Evolutionary conservation across 2,113 vertebrate genomes (phyloP), one percentile per base, ranked within the genome.

Genomic region (Sterrhoptilus dennistouni): DNA sequence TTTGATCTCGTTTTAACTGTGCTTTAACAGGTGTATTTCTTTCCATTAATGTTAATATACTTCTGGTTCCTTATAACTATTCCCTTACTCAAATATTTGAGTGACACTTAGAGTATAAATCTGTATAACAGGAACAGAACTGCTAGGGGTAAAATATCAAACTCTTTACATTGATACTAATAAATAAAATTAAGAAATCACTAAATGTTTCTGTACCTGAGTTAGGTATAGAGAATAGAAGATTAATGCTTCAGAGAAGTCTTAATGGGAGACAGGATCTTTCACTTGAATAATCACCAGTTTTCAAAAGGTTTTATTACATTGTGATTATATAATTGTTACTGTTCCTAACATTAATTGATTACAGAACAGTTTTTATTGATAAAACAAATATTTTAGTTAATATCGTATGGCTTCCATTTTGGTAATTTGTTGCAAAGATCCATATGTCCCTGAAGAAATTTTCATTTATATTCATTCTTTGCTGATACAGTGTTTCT

Each of bases 1-100:
- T 93, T 97, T 97, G 24, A 92, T 97, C 74, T 96, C 49, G 49
- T 65, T 95, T 88, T 35, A 40, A 29, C 52, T 8, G 20, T 95
- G 75, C 85, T 76, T 93, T 93, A 96, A 90, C 52, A 77, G 82
- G 77, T 57, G 68, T 18, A 56, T 92, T 96, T 78, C 29, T 74
- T 92, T 89, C 54, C 31, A 56, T 93, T 96, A 91, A 82, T 77
- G 76, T 91, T 95, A 75, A 83, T 63, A 38, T 89, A 80, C 91
- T 93, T 96, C 25, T 65, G 29, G 74, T 78, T 96, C 78, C 56
- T 96, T 93, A 27, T 36, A 90, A 79, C 45, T 69, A 18, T 95
- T 40, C 31, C 6, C 61, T 85, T 93, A 76, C 40, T 91, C 16
- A 19, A 93, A 93, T 79, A 83, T 57, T 83, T 76, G 61, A 92